Evolutionary conservation across 2,797 vertebrate genomes (phyloP).

Genomic region (Bovichtus variegatus): DNA sequence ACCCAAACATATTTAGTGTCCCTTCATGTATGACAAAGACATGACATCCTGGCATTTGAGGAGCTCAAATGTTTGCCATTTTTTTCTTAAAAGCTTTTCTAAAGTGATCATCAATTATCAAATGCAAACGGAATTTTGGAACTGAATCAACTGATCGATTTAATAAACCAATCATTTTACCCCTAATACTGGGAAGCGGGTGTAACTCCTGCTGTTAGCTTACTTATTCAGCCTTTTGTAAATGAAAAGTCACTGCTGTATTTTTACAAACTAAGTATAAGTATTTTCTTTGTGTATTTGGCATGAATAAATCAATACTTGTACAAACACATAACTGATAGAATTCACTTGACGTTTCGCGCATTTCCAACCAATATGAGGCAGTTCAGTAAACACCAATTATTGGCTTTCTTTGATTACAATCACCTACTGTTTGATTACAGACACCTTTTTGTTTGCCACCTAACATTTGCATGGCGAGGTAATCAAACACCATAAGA

Average conservation of each 20-base stretch:
- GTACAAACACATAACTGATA: slow-evolving; percentile 26
- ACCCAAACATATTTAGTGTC: neutral
- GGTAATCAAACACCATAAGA: slow-evolving; percentile 40
- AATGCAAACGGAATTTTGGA: neutral
- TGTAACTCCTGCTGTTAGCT: neutral
- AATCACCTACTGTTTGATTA: slow-evolving; percentile 45
- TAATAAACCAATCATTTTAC: no score
- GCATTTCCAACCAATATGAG: slow-evolving; percentile 27
- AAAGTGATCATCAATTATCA: neutral
- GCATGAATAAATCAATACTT: slow-evolving; percentile 28
- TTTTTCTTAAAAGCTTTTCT: neutral
- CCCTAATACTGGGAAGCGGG: neutral
- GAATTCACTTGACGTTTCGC: slow-evolving; percentile 44
- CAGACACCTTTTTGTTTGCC: slow-evolving; percentile 37
- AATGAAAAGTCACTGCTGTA: slow-evolving; percentile 11
- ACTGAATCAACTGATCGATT: neutral
- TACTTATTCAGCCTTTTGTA: neutral
- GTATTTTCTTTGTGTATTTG: slow-evolving; percentile 15
- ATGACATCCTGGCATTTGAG: neutral
- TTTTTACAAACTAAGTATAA: slow-evolving; percentile 4
- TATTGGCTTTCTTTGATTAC: slow-evolving; percentile 56
- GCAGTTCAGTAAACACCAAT: slow-evolving; percentile 43
- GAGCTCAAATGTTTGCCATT: neutral
- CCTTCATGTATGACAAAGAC: neutral
- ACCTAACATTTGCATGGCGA: slow-evolving; percentile 34